Evolutionary conservation across 2,797 vertebrate genomes (phyloP).

Genomic region (Enteromius afrohamiltoni): DNA sequence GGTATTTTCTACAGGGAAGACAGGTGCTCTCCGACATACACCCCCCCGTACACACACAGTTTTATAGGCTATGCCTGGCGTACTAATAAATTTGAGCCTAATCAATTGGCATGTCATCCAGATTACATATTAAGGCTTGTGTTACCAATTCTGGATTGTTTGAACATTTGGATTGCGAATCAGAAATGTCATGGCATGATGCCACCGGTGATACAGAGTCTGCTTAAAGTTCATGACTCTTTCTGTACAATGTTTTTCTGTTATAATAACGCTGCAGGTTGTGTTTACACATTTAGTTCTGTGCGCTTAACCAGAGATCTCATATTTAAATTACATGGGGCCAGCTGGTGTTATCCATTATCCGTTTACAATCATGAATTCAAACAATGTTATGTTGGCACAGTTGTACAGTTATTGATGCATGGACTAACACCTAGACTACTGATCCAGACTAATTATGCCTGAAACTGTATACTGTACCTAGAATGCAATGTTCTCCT

Average conservation of each 20-base stretch:
- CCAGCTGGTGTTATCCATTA: not conserved
- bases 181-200: constrained; percentile 10
- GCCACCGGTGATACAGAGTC: not conserved
- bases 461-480: not conserved
- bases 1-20: constrained; percentile 37
- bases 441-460: not conserved
- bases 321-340: not conserved
- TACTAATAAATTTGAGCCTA: constrained; percentile 8
- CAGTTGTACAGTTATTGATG: not conserved
- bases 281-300: constrained; percentile 4
- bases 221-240: constrained; percentile 4
- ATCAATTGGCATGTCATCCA: constrained; percentile 24
- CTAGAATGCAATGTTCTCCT: not conserved
- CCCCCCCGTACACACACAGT: constrained; percentile 10
- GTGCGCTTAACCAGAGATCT: not conserved
- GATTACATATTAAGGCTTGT: constrained; percentile 22
- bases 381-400: not conserved
- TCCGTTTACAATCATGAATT: not conserved
- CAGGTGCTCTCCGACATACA: constrained; percentile 34
- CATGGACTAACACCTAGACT: not conserved
- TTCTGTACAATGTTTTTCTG: not conserved
- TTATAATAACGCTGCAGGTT: not conserved
- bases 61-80: constrained; percentile 10
- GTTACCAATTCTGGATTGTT: constrained; percentile 3
- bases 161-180: not conserved